Evolutionary conservation across 2,888 invertebrate species (phyloP).

Genomic region (Arrhopalites spinosus): DNA sequence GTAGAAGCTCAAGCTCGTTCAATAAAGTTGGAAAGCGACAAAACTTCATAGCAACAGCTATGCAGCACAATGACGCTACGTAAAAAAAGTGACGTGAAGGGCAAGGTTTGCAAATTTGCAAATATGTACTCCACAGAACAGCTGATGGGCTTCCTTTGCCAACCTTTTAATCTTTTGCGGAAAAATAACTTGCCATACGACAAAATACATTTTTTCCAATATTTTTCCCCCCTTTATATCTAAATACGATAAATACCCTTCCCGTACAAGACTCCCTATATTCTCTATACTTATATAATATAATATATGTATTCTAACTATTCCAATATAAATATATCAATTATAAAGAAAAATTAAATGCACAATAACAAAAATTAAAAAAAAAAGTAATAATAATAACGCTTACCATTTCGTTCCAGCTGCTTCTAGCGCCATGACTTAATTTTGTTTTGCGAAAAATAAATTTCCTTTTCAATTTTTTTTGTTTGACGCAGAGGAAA

Average conservation of each 20-base stretch:
- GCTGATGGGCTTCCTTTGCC: neutral
- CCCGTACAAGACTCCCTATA: too few species aligned
- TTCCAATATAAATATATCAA: neutral
- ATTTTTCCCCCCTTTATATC: neutral
- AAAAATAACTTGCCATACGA: neutral
- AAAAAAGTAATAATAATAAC: neutral
- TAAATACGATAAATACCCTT: neutral
- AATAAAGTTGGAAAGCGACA: neutral
- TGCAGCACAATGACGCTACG: neutral
- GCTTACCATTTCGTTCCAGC: neutral
- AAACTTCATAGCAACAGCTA: conserved; percentile 4
- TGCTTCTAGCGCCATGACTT: neutral
- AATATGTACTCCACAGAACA: neutral
- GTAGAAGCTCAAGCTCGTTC: too few species aligned
- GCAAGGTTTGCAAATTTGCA: conserved; percentile 1
- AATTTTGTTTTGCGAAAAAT: too few species aligned
- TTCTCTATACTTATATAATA: too few species aligned
- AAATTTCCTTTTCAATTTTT: too few species aligned
- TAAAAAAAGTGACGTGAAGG: conserved; percentile 6
- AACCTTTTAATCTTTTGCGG: neutral
- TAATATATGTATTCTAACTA: too few species aligned
- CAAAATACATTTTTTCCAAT: neutral
- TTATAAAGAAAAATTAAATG: too few species aligned
- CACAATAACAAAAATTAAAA: too few species aligned
- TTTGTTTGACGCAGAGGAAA: too few species aligned